These are phyloP conservation scores for Lemur catta DNA, from an alignment of 2,797 vertebrate species.

Conservation along the genomic window DNA sequence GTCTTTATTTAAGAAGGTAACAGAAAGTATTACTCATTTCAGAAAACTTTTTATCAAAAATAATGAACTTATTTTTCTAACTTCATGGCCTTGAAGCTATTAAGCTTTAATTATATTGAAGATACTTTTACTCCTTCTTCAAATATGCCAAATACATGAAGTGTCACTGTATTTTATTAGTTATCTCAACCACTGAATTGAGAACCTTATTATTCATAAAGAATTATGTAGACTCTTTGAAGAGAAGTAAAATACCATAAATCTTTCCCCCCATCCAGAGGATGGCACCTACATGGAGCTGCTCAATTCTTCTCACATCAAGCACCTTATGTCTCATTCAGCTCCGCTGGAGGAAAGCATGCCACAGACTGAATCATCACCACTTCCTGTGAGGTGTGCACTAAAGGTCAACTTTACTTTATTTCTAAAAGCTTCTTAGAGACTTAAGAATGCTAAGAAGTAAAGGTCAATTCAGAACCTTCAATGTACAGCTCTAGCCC, in stretches of 20 bases:
- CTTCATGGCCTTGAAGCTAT: neutral
- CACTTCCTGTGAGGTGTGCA: conserved; percentile 33
- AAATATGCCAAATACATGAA: neutral
- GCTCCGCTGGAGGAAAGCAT: neutral
- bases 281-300: neutral
- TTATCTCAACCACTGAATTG: conserved; percentile 44
- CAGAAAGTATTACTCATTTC: neutral
- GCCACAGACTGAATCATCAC: neutral
- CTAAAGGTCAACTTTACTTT: neutral
- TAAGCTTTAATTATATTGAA: neutral
- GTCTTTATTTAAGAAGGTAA: neutral
- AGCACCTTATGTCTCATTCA: neutral
- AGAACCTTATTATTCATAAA: neutral
- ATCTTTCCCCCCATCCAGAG: conserved; percentile 4
- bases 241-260: conserved; percentile 6
- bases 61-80: neutral
- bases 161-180: neutral
- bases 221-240: neutral
- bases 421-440: neutral
- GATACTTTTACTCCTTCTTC: neutral
- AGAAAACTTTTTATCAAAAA: conserved; percentile 9
- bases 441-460: neutral
- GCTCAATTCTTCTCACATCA: neutral
- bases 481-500: neutral
- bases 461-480: neutral